These are phyloP conservation scores for Yponomeuta cagnagella DNA, from an alignment of 2,888 invertebrate genomes.

Conservation along the genomic window DNA sequence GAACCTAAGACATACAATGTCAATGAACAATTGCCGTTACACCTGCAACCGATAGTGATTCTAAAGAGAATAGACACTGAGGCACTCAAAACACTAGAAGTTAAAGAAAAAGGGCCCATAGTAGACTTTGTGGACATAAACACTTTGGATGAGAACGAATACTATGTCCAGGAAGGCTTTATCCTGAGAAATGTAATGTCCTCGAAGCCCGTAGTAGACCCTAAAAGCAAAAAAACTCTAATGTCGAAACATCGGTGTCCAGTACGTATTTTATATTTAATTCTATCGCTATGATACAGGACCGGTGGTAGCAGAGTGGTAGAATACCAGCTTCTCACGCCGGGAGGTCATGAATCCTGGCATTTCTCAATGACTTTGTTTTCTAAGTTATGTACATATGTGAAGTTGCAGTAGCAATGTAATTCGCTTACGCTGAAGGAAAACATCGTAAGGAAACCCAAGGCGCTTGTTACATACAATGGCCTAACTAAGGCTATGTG, in stretches of 20 bases:
- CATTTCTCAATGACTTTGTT: too few species aligned
- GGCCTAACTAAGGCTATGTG: too few species aligned
- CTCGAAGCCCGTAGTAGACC: conserved; percentile 40
- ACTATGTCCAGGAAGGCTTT: neutral
- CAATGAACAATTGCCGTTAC: conserved; percentile 38
- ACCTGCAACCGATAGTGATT: conserved; percentile 40
- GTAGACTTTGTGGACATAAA: neutral
- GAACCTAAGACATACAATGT: conserved; percentile 31
- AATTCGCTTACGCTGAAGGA: too few species aligned
- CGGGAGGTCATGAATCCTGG: too few species aligned
- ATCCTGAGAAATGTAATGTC: conserved; percentile 20
- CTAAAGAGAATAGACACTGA: conserved; percentile 35
- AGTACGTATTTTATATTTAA: conserved; percentile 33
- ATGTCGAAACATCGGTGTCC: conserved; percentile 49
- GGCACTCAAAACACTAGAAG: neutral
- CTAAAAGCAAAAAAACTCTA: conserved; percentile 46
- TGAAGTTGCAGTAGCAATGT: too few species aligned
- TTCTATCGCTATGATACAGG: neutral
- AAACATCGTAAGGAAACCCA: too few species aligned
- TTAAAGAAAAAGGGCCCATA: neutral
- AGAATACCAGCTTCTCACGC: too few species aligned
- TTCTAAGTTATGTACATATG: too few species aligned
- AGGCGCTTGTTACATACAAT: too few species aligned
- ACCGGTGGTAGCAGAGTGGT: too few species aligned
- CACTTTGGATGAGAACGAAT: neutral